Evolutionary conservation across 2,888 invertebrate genomes (phyloP), one percentile per base, ranked within the genome.

Genomic region (Charanyca ferruginea): DNA sequence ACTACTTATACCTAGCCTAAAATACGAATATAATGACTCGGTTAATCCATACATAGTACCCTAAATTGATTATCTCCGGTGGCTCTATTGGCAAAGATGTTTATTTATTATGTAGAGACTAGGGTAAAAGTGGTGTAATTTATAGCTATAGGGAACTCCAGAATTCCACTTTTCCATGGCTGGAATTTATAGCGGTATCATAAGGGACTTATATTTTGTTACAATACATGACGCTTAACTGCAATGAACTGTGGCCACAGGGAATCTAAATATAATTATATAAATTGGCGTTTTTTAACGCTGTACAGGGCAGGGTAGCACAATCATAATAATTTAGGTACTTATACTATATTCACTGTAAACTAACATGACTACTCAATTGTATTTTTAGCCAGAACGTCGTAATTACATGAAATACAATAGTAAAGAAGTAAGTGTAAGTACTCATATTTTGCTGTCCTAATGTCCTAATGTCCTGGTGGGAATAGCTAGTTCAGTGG

Each of bases 61-160:
- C 16, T 54, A 47, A 62, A 62, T 55, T 18, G 28, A 48, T 41
- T 41, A 48, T 41, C 22, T 23, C 48, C 8, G 23, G 57, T 0
- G 32, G 18, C n/a, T 48, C 13, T 42, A 25, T 42, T 32, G 23
- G 23, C 41, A 57, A 66, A 32, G n/a, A 51, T 66, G 44, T 28
- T 51, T 22, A 57, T 69, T 42, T 57, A 49, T 71, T 65, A 53
- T 70, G 25, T 65, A 70, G 47, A 53, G 9, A 13, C 32, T 13
- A 16, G 23, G 45, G 52, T 38, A 47, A 52, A 58, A 49, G n/a
- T 38, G 28, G 16, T 16, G 11, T 70, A 47, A 70, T 51, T 63
- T 64, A 58, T 57, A 64, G 28, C 38, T 42, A 66, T 35, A 22
- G 22, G 22, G n/a, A 35, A 23, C n/a, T 28, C 13, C 3, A 4